Conservation (phyloP, 64 coral and sea anemone genomes). For the Montipora foliosa region DNA sequence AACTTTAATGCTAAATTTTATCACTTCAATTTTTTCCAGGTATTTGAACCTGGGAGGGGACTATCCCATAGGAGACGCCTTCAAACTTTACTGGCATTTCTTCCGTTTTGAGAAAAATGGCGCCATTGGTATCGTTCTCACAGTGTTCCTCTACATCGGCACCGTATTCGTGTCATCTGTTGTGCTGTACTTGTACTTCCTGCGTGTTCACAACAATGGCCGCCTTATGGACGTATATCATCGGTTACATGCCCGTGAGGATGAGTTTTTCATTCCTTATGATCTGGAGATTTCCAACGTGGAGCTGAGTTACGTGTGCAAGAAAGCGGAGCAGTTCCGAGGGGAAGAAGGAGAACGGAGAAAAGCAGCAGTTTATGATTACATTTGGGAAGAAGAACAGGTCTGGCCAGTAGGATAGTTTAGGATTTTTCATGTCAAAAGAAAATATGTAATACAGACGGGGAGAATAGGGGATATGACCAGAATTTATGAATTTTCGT, state of each 20-base stretch:
- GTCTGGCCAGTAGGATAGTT: neutral
- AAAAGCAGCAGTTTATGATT: slow-evolving; percentile 94
- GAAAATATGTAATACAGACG: too few relatives aligned
- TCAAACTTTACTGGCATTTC: slow-evolving; percentile 99
- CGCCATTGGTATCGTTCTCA: slow-evolving; percentile 91
- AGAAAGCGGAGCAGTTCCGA: slow-evolving; percentile 94
- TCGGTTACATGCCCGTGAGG: slow-evolving; percentile 87
- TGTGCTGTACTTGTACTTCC: slow-evolving; percentile 95
- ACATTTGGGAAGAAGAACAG: slow-evolving; percentile 99
- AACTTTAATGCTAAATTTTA: too few relatives aligned
- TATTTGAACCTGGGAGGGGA: slow-evolving; percentile 86
- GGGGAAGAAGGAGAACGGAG: slow-evolving; percentile 95
- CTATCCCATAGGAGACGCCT: slow-evolving; percentile 92
- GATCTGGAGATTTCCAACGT: slow-evolving; percentile 94
- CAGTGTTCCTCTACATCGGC: slow-evolving; percentile 93
- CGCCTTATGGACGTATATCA: slow-evolving; percentile 96
- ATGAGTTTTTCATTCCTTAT: slow-evolving; percentile 92
- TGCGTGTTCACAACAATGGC: slow-evolving; percentile 92
- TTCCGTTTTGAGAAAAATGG: slow-evolving; percentile 96
- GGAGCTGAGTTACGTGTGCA: slow-evolving; percentile 90
- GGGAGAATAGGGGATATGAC: too few relatives aligned
- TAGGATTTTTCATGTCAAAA: too few relatives aligned
- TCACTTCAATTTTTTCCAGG: slow-evolving; percentile 23
- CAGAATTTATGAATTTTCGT: too few relatives aligned
- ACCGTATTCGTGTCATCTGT: slow-evolving; percentile 85